Base-by-base conservation (phyloP, 2,888 invertebrate species). In the Cephus spinipes region DNA sequence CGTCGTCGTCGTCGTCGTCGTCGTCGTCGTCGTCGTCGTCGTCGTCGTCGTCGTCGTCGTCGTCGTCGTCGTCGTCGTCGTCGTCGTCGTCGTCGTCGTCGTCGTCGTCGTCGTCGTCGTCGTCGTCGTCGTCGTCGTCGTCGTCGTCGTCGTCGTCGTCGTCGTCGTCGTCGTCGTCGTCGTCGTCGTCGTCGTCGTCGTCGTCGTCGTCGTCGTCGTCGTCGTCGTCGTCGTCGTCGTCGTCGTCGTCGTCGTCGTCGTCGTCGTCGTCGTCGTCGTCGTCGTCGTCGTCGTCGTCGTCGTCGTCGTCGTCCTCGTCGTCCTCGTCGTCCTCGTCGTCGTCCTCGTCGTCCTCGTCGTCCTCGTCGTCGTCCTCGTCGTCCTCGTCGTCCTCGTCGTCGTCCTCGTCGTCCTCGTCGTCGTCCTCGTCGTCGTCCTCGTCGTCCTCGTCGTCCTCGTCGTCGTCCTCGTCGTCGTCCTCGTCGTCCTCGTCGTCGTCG, bases 161-260 rank as follows among this genome's bases (percentile, higher is more conserved):
- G 12, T 68, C 68, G 68, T 68, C 68, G n/a, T 69, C 76, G 32
- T 32, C 76, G 36, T 55, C 40, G 55, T 55, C 9, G 6, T 68
- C 75, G 30, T 23, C 68, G 12, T 68, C 68, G 68, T 68, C 68
- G 12, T 68, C 68, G 68, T 68, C 68, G 68, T 69, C 75, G 23
- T 55, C 68, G n/a, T 68, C 68, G 12, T 68, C 68, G 68, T 68
- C 68, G 68, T 68, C 23, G 12, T 68, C 68, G 68, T 68, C 68
- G 68, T 68, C 68, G 68, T 68, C 68, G 68, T 68, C 68, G 68
- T 68, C 68, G 12, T 68, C 68, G 68, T 68, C 68, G 68, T 68
- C 68, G 12, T 68, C 68, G 68, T 68, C 68, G 12, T 68, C 68
- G 68, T 68, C 68, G 12, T 68, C 68, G 68, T 68, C 68, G 68